phyloP scores from a whole-genome alignment of 2,797 vertebrate species.

The Pampus argenteus region DNA sequence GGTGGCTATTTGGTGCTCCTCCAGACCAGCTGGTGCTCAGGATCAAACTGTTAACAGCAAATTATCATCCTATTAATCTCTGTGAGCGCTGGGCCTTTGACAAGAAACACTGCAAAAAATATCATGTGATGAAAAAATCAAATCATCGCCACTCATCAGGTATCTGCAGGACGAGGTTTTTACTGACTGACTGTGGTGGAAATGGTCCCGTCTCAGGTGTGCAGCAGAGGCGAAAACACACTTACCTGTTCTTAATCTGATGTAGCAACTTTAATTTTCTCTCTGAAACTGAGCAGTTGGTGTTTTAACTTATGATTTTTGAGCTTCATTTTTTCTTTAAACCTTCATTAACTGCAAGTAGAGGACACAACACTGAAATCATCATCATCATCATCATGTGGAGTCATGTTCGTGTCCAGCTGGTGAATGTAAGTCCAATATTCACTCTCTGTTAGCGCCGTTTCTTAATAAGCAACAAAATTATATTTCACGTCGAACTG shows the following conservation, averaged over 20 bases:
- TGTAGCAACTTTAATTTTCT: neutral
- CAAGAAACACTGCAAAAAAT: slow-evolving; percentile 31
- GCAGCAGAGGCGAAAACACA: neutral
- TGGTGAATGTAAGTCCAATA: no score
- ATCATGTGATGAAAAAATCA: neutral
- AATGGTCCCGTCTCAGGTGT: neutral
- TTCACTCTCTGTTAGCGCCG: no score
- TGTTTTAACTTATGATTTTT: neutral
- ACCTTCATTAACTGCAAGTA: no score
- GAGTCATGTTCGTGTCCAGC: no score
- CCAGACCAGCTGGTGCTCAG: slow-evolving; percentile 63
- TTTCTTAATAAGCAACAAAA: no score
- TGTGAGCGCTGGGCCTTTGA: slow-evolving; percentile 36
- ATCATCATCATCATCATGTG: no score
- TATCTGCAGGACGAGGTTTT: neutral
- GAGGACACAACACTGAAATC: no score
- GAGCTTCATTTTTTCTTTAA: neutral
- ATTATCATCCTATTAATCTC: slow-evolving; percentile 64
- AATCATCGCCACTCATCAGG: neutral
- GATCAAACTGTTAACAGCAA: slow-evolving; percentile 66
- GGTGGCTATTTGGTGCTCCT: slow-evolving; percentile 57
- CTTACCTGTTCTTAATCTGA: slow-evolving; percentile 3
- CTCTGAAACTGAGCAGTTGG: neutral
- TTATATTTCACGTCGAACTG: no score
- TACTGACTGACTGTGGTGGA: neutral